Conservation (phyloP, 2,888 invertebrate genomes). For the Agrochola circellaris region DNA sequence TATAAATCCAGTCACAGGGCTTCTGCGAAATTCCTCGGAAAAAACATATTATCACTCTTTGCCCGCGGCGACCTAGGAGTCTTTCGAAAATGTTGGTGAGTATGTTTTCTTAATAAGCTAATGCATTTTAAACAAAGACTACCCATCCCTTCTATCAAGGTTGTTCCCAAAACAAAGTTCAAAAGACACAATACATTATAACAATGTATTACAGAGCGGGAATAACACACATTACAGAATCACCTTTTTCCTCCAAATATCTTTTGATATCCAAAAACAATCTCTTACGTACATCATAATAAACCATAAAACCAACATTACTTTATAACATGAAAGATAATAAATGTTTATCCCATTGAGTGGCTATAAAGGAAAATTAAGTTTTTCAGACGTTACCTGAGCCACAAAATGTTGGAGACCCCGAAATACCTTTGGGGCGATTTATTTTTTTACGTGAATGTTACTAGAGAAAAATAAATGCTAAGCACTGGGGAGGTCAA, state of each 20-base stretch:
- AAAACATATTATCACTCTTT: not conserved
- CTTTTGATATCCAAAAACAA: constrained; percentile 45
- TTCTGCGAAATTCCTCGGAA: not conserved
- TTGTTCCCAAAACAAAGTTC: not conserved
- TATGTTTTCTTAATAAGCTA: not conserved
- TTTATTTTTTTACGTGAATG: constrained; percentile 52
- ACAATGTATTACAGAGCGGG: not conserved
- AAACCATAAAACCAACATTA: constrained; percentile 43
- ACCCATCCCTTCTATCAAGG: not conserved
- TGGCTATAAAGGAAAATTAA: constrained; percentile 59
- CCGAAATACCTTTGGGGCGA: constrained; percentile 42
- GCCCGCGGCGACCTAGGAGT: not conserved
- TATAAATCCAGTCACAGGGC: not conserved
- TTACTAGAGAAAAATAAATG: constrained; percentile 54
- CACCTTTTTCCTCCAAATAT: constrained; percentile 18
- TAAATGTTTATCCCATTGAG: constrained; percentile 36
- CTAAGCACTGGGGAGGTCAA: constrained; percentile 50
- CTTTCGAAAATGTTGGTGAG: not conserved
- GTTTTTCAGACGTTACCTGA: constrained; percentile 46
- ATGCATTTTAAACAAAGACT: not conserved
- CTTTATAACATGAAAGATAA: constrained; percentile 33
- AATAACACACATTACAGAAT: constrained; percentile 25
- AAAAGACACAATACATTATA: not conserved
- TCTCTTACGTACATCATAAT: constrained; percentile 41
- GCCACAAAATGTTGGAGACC: constrained; percentile 27